Conservation (phyloP, 1,140 invertebrate genomes). For the Apis cerana region DNA sequence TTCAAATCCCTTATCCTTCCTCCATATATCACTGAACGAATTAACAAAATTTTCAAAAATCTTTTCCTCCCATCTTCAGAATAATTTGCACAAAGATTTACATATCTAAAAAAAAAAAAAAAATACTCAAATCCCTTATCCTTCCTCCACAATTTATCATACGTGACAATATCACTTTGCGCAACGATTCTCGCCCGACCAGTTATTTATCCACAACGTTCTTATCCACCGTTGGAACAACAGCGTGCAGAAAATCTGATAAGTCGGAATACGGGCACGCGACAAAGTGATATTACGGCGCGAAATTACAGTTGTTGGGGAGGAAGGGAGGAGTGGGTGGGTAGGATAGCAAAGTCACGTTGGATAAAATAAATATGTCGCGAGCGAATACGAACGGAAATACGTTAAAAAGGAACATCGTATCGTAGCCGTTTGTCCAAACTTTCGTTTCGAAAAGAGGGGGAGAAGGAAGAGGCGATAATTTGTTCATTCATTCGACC, state of each 20-base stretch:
- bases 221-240: conserved; percentile 2
- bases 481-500: no score
- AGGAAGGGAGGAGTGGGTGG: background rate
- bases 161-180: background rate
- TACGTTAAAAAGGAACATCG: background rate
- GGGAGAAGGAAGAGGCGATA: no score
- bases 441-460: no score
- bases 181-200: background rate
- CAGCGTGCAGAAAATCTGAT: conserved; percentile 1
- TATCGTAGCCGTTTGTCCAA: background rate
- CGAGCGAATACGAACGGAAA: background rate
- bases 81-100: no score
- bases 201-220: background rate
- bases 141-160: no score
- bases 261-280: background rate
- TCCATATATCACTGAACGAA: no score
- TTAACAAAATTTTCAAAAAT: no score
- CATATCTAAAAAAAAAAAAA: no score
- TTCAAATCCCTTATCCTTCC: no score
- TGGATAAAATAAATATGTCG: conserved; percentile 8
- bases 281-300: background rate
- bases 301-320: background rate
- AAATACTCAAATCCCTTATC: no score
- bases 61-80: no score
- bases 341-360: background rate